A percentile compares a stretch with the other conserved stretches of the same genome.
Evolutionary conservation across 2,888 invertebrate species (phyloP).

Genomic region (Xestia rhomboidea): DNA sequence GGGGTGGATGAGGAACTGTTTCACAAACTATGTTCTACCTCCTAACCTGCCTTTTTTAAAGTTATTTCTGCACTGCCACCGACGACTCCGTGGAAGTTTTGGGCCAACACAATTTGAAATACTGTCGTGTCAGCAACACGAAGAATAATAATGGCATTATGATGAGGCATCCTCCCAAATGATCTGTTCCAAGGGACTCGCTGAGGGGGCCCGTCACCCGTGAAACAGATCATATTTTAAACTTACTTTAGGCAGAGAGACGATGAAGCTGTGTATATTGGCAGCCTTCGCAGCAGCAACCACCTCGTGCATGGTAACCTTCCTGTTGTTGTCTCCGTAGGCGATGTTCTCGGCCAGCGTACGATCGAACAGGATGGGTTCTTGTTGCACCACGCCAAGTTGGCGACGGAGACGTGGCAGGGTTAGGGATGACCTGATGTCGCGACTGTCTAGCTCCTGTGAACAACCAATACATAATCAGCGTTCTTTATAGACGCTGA

Average conservation of each 20-base stretch:
- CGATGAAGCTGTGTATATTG: slow-evolving; percentile 95
- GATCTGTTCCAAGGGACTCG: not conserved
- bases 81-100: not conserved
- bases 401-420: slow-evolving; percentile 92
- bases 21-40: not conserved
- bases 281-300: slow-evolving; percentile 94
- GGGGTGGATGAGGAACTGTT: not conserved
- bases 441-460: slow-evolving; percentile 89
- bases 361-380: slow-evolving; percentile 95
- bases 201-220: too few relatives aligned
- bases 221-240: not conserved
- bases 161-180: not conserved
- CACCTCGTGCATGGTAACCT: slow-evolving; percentile 93
- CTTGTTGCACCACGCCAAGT: slow-evolving; percentile 96
- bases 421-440: slow-evolving; percentile 91
- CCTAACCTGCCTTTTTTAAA: not conserved
- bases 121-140: not conserved
- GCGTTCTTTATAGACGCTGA: not conserved
- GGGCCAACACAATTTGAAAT: not conserved
- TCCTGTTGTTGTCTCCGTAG: slow-evolving; percentile 94
- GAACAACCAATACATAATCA: not conserved
- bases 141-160: not conserved
- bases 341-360: slow-evolving; percentile 96
- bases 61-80: not conserved
- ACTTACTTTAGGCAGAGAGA: slow-evolving; percentile 92